These are phyloP conservation scores for Nymphalis polychloros DNA, from an alignment of 2,888 invertebrate genomes.

Conservation along the genomic window DNA sequence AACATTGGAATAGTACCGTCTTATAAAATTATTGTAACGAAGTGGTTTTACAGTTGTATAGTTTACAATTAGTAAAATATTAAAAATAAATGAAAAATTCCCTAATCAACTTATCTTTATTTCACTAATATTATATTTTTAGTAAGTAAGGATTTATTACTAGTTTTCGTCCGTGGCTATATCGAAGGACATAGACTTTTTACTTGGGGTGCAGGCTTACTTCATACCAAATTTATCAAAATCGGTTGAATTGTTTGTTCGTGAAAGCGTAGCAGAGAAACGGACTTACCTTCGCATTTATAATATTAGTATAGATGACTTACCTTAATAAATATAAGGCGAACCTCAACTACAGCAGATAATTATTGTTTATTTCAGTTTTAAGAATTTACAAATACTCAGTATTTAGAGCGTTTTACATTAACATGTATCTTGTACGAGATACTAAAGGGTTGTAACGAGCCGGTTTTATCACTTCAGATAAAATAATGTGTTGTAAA, in stretches of 20 bases:
- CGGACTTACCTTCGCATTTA: too few relatives aligned
- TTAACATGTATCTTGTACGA: conserved; percentile 3
- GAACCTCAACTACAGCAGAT: background rate
- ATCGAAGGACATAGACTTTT: too few relatives aligned
- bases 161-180: too few relatives aligned
- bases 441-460: conserved; percentile 10
- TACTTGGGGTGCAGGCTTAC: too few relatives aligned
- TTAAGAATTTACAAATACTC: conserved; percentile 4
- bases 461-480: conserved; percentile 8
- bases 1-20: too few relatives aligned
- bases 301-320: background rate
- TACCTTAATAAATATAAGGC: background rate
- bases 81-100: background rate
- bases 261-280: too few relatives aligned
- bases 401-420: background rate
- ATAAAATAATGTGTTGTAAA: conserved; percentile 21
- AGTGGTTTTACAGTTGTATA: too few relatives aligned
- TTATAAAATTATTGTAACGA: too few relatives aligned
- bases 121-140: background rate
- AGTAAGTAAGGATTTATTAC: background rate
- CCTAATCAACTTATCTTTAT: background rate
- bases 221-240: too few relatives aligned
- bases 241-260: too few relatives aligned
- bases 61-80: background rate
- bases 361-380: background rate